Percentiles rank a stretch among this genome's conserved stretches.
phyloP scores from a whole-genome alignment of 1,140 invertebrate genomes.

The Meloidogyne exigua region DNA sequence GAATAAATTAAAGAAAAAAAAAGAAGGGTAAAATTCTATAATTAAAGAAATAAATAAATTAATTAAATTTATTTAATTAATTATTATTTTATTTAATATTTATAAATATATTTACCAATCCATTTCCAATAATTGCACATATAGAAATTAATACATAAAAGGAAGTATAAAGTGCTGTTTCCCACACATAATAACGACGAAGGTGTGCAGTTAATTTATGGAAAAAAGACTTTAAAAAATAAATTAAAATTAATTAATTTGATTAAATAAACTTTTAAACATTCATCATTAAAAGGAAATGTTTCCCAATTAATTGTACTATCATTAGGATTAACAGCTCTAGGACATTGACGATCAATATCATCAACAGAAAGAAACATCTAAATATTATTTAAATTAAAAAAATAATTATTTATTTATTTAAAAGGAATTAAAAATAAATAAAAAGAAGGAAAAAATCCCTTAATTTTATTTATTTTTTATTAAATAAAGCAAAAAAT shows the following conservation, averaged over 20 bases:
- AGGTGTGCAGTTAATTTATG: slow-evolving; percentile 49
- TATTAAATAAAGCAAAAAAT: no score
- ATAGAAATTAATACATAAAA: slow-evolving; percentile 59
- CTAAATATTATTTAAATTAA: background rate
- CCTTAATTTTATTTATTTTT: no score
- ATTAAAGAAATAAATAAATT: no score
- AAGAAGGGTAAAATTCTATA: no score
- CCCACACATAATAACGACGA: slow-evolving; percentile 51
- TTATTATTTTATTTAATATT: slow-evolving; percentile 1
- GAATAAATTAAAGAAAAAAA: slow-evolving; percentile 6
- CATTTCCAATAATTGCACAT: slow-evolving; percentile 59
- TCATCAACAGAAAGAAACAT: slow-evolving; percentile 48
- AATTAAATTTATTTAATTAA: no score
- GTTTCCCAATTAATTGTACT: slow-evolving; percentile 30
- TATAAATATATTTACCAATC: slow-evolving; percentile 43
- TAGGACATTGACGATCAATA: slow-evolving; percentile 52
- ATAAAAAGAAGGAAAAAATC: no score
- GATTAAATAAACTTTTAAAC: slow-evolving; percentile 42
- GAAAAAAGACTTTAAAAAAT: slow-evolving; percentile 50
- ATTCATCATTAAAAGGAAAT: slow-evolving; percentile 51
- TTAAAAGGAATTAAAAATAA: no score
- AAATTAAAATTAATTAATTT: background rate
- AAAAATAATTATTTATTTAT: no score
- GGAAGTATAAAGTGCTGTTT: slow-evolving; percentile 56
- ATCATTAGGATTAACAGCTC: slow-evolving; percentile 30